Conservation (phyloP, 2,113 vertebrate genomes). For the Lates calcarifer region DNA sequence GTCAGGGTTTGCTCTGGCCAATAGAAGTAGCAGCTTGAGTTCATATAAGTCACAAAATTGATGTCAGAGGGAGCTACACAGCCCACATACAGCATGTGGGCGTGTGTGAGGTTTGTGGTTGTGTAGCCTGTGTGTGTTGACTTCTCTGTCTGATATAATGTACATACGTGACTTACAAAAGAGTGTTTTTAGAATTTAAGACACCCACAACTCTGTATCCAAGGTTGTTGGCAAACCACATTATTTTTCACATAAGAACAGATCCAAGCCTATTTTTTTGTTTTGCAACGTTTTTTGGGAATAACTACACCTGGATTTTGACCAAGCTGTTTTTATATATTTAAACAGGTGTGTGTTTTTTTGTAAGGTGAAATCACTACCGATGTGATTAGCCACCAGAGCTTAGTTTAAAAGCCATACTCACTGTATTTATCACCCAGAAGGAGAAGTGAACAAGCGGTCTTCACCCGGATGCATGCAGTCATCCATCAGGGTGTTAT, state of each 20-base stretch:
- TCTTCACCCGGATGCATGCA: conserved; percentile 43
- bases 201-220: neutral
- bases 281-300: conserved; percentile 1
- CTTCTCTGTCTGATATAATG: conserved; percentile 9
- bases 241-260: neutral
- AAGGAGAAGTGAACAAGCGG: conserved; percentile 26
- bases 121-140: conserved; percentile 14
- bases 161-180: neutral
- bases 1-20: conserved; percentile 33
- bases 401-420: conserved; percentile 14
- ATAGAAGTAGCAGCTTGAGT: conserved; percentile 16
- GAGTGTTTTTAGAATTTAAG: too few relatives aligned
- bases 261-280: neutral
- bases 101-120: conserved; percentile 28
- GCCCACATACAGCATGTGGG: conserved; percentile 17
- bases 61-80: conserved; percentile 27
- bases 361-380: conserved; percentile 46
- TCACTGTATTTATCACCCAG: conserved; percentile 24
- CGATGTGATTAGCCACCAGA: conserved; percentile 20
- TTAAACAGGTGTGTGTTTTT: neutral
- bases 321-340: neutral
- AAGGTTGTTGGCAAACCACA: neutral
- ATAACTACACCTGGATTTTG: neutral
- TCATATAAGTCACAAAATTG: conserved; percentile 36
- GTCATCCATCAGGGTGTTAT: conserved; percentile 42